Conservation (phyloP, 1,140 invertebrate species). For the Piezodorus guildinii region DNA sequence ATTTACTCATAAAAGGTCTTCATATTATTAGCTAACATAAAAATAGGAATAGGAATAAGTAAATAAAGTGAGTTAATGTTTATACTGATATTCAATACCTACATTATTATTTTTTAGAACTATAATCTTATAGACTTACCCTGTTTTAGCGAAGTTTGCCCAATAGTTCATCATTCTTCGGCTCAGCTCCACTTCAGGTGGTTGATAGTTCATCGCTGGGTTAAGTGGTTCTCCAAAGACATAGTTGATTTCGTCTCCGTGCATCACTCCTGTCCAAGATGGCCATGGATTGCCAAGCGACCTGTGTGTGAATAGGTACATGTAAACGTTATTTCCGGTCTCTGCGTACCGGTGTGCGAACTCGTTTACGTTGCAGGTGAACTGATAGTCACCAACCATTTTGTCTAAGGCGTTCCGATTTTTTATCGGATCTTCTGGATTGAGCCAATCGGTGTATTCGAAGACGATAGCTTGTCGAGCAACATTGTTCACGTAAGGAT, state of each 20-base stretch:
- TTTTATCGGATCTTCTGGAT: constrained; percentile 68
- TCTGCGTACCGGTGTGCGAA: constrained; percentile 77
- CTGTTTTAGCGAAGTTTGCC: constrained; percentile 90
- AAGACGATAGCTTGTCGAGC: constrained; percentile 73
- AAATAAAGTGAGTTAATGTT: no score
- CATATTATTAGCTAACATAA: no score
- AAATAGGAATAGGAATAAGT: no score
- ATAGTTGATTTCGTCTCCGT: constrained; percentile 92
- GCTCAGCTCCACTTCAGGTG: constrained; percentile 68
- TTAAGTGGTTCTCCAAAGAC: constrained; percentile 87
- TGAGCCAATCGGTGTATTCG: constrained; percentile 86
- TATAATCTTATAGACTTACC: no score
- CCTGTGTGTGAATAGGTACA: constrained; percentile 87
- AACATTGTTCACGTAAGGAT: constrained; percentile 72
- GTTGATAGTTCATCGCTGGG: constrained; percentile 60
- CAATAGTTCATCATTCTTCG: constrained; percentile 86
- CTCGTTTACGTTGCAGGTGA: constrained; percentile 90
- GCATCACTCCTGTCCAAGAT: constrained; percentile 89
- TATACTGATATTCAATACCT: no score
- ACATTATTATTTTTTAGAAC: no score
- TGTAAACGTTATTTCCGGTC: constrained; percentile 80
- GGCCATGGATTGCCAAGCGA: constrained; percentile 81
- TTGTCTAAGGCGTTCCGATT: constrained; percentile 80
- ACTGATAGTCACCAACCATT: constrained; percentile 94
- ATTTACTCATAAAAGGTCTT: no score